Base-by-base conservation (phyloP, 2,113 vertebrate genomes). In the Sturnira hondurensis region DNA sequence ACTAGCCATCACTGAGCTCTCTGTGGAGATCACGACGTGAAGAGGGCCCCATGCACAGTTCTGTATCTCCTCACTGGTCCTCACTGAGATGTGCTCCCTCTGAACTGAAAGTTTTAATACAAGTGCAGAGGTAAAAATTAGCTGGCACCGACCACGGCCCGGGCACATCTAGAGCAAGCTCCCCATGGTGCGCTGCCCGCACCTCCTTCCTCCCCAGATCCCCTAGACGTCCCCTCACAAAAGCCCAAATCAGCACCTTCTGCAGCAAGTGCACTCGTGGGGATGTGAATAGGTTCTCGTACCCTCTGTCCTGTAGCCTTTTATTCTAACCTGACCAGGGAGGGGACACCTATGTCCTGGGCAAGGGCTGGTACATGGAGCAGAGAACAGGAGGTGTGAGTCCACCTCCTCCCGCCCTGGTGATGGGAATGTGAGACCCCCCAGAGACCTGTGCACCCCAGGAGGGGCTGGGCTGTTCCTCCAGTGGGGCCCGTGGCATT, bases 381-480 rank as follows among this genome's bases (percentile, higher is more conserved):
- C 41, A 28, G 17, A 41, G 50, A 47, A 56, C 41, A n/a, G 2
- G 89, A 73, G 61, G 58, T 0, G 8, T 20, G 5, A 31, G n/a
- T 43, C 17, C 9, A 16, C n/a, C 28, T 6, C 50, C 24, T 41
- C 33, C 41, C n/a, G 0, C 52, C 73, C 84, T 50, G 56, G 9
- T 5, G 19, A 68, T 0, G 22, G 28, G 9, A 74, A 43, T 1
- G 10, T 1, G 63, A 65, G 77, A 33, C 24, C 33, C 33, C 33
- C 36, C 78, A 28, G 13, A 36, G 45, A 28, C n/a, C 31, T 0
- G 0, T 0, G 6, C 6, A 67, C 65, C 24, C 0, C 13, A 12
- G 16, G 3, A 8, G 22, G 20, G 26, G 6, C 26, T 33, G 43
- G 11, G 47, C n/a, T 43, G 3, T 1, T 33, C 50, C 77, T 33